These are phyloP conservation scores for Psilopsiagon aymara DNA, from an alignment of 2,113 vertebrate species.

Conservation along the genomic window DNA sequence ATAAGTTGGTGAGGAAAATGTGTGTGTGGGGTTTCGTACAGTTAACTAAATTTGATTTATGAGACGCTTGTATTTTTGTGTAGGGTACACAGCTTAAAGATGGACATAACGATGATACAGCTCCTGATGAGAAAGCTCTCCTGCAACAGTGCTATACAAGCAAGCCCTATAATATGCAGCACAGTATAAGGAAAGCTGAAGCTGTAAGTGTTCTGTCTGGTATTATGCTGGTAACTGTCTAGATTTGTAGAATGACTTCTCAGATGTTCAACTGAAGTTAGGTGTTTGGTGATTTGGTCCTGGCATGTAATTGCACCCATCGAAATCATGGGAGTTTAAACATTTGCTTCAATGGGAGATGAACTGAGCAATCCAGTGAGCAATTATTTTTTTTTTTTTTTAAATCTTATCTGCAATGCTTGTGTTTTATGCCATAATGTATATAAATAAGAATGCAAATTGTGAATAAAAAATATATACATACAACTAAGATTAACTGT, in stretches of 20 bases:
- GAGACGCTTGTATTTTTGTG: background rate
- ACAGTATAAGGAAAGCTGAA: conserved; percentile 67
- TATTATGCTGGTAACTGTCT: background rate
- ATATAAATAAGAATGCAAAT: background rate
- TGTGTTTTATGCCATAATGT: background rate
- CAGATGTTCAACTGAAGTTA: background rate
- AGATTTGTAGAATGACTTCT: background rate
- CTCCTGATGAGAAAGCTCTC: conserved; percentile 72
- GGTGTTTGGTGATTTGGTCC: background rate
- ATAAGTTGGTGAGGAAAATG: background rate
- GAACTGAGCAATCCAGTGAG: background rate
- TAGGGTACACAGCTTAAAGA: conserved; percentile 26
- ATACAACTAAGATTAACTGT: background rate
- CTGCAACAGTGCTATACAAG: conserved; percentile 69
- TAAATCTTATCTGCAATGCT: background rate
- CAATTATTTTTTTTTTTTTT: background rate
- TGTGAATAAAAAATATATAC: background rate
- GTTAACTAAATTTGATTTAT: background rate
- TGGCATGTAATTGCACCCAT: background rate
- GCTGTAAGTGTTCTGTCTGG: conserved; percentile 72
- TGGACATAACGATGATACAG: background rate
- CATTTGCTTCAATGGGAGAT: background rate
- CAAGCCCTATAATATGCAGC: conserved; percentile 10
- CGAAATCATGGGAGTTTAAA: background rate
- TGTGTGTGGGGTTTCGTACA: accelerated